Conservation (phyloP, 2,888 invertebrate species). For the Eupeodes latifasciatus region DNA sequence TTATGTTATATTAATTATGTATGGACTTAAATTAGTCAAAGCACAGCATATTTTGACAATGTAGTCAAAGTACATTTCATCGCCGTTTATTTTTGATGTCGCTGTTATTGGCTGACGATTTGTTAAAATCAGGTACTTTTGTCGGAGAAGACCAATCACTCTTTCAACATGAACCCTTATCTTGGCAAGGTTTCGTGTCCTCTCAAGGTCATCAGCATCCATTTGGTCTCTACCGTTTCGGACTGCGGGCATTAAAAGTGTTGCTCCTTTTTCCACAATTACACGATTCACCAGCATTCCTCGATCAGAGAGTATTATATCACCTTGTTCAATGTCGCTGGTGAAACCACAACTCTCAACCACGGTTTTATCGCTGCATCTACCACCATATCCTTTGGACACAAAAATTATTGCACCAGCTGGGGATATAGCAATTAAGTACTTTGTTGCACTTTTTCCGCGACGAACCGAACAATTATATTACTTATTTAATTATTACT, state of each 20-base stretch:
- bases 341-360: not conserved
- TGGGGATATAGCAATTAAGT: constrained; percentile 24
- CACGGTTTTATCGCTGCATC: constrained; percentile 6
- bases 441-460: too few species aligned
- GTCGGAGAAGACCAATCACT: not conserved
- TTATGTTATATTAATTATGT: not conserved
- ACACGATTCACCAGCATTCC: constrained; percentile 24
- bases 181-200: constrained; percentile 1
- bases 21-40: not conserved
- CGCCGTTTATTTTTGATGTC: too few species aligned
- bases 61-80: too few species aligned
- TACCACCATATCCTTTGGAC: constrained; percentile 29
- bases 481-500: too few species aligned
- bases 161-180: constrained; percentile 4
- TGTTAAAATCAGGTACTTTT: too few species aligned
- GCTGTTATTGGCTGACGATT: too few species aligned
- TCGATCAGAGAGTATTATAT: constrained; percentile 17
- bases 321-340: constrained; percentile 17
- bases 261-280: not conserved
- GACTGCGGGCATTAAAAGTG: constrained; percentile 20
- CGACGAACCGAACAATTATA: too few species aligned
- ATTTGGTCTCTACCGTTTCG: not conserved
- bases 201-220: not conserved
- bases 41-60: too few species aligned
- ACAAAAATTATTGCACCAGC: not conserved